Evolutionary conservation across 1,140 invertebrate species (phyloP).

Genomic region (Pissodes strobi): DNA sequence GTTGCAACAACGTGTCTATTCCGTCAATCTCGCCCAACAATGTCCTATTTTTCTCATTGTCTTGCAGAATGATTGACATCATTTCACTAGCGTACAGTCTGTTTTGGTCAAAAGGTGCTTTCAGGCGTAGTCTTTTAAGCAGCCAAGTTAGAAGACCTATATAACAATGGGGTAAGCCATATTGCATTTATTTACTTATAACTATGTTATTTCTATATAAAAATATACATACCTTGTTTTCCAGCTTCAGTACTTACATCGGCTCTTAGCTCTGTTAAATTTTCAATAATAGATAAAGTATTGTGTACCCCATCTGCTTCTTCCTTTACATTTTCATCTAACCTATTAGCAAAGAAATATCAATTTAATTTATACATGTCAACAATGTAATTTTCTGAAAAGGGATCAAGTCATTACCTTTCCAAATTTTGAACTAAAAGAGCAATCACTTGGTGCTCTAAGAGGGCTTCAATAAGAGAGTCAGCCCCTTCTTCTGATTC

Average conservation of each 20-base stretch:
- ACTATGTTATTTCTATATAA: too few relatives aligned
- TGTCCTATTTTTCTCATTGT: conserved; percentile 77
- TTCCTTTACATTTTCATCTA: conserved; percentile 93
- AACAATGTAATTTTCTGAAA: not conserved
- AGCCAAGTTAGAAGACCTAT: conserved; percentile 85
- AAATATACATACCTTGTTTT: conserved; percentile 59
- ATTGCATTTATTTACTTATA: too few relatives aligned
- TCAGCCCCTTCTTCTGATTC: conserved; percentile 86
- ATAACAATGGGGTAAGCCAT: too few relatives aligned
- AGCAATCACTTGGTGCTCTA: conserved; percentile 90
- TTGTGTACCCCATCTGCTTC: conserved; percentile 97
- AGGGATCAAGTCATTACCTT: conserved; percentile 2
- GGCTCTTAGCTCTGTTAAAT: conserved; percentile 87
- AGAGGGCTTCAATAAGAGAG: conserved; percentile 74
- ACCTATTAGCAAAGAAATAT: conserved; percentile 58
- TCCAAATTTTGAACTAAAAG: conserved; percentile 91
- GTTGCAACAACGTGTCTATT: conserved; percentile 94
- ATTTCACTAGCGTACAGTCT: conserved; percentile 97
- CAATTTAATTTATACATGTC: not conserved
- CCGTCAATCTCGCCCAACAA: conserved; percentile 91
- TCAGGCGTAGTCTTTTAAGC: conserved; percentile 81
- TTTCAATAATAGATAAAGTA: conserved; percentile 82
- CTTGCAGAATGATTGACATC: conserved; percentile 92
- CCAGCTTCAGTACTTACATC: conserved; percentile 83
- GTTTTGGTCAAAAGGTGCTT: conserved; percentile 91